A percentile compares a stretch with the other conserved stretches of the same genome.
phyloP scores from a whole-genome alignment of 1,140 invertebrate species.

The Drosophila trapezifrons region DNA sequence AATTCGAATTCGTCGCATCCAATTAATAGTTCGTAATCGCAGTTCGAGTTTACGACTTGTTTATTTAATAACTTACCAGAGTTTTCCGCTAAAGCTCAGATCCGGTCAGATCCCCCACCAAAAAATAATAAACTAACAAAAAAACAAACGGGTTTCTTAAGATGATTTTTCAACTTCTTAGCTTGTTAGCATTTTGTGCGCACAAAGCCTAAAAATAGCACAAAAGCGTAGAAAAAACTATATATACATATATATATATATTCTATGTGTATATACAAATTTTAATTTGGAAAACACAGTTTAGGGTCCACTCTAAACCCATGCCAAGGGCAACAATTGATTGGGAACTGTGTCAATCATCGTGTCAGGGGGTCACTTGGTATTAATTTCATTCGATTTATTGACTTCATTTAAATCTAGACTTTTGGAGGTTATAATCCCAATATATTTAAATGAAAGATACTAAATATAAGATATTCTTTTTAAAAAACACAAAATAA shows the following conservation, averaged over 20 bases:
- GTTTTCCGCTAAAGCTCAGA: constrained; percentile 59
- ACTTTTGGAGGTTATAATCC: neutral
- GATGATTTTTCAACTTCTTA: constrained; percentile 35
- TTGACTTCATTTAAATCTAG: neutral
- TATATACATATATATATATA: constrained; percentile 1
- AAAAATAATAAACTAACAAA: neutral
- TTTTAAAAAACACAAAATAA: too few relatives aligned
- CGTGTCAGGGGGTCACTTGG: constrained; percentile 30
- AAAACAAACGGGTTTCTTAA: constrained; percentile 37
- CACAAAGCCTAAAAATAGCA: constrained; percentile 62
- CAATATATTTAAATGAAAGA: neutral
- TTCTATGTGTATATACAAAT: constrained; percentile 2
- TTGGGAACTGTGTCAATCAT: constrained; percentile 41
- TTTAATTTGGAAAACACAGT: constrained; percentile 24
- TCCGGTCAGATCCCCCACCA: constrained; percentile 39
- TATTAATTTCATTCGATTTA: constrained; percentile 10
- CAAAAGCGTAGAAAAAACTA: constrained; percentile 13
- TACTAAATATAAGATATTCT: neutral
- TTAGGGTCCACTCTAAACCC: constrained; percentile 24
- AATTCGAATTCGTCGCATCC: constrained; percentile 12
- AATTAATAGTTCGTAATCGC: constrained; percentile 45
- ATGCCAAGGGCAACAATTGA: constrained; percentile 31
- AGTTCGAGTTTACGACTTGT: constrained; percentile 59
- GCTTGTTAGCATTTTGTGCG: constrained; percentile 61
- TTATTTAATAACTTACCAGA: constrained; percentile 68